phyloP scores from a whole-genome alignment of 2,888 invertebrate species.

The Drosophila fulvimacula region DNA sequence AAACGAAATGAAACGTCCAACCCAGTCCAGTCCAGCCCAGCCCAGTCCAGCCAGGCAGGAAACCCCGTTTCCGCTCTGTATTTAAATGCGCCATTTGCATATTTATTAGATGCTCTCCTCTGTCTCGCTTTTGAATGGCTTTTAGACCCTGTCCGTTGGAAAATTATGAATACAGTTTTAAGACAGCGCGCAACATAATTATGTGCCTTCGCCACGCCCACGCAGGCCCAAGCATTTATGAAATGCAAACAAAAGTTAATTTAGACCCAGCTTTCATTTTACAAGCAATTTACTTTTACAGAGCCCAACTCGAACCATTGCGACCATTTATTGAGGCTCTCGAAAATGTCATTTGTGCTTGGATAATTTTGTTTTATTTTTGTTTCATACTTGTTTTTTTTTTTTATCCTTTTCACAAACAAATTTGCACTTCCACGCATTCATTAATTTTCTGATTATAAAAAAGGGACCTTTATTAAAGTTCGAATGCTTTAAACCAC shows the following conservation, averaged over 20 bases:
- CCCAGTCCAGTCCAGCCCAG: not conserved
- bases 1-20: constrained; percentile 46
- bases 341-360: constrained; percentile 45
- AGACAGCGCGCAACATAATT: constrained; percentile 80
- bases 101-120: constrained; percentile 71
- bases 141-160: constrained; percentile 29
- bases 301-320: constrained; percentile 13
- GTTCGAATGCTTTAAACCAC: constrained; percentile 32
- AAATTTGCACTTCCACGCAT: constrained; percentile 74
- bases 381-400: constrained; percentile 34
- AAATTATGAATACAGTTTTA: constrained; percentile 73
- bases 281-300: constrained; percentile 79
- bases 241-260: constrained; percentile 82
- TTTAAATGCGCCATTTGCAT: constrained; percentile 79
- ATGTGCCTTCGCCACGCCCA: constrained; percentile 43
- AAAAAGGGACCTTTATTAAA: constrained; percentile 30
- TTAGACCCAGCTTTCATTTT: constrained; percentile 79
- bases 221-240: constrained; percentile 54
- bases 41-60: not conserved
- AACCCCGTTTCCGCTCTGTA: constrained; percentile 40
- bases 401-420: constrained; percentile 63
- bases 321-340: constrained; percentile 36
- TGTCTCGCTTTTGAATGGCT: constrained; percentile 29
- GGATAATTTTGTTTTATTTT: constrained; percentile 30
- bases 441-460: constrained; percentile 67